A percentile compares a stretch with the other conserved stretches of the same genome.
Conservation (phyloP, 1,140 invertebrate species). For the Megalopta genalis region DNA sequence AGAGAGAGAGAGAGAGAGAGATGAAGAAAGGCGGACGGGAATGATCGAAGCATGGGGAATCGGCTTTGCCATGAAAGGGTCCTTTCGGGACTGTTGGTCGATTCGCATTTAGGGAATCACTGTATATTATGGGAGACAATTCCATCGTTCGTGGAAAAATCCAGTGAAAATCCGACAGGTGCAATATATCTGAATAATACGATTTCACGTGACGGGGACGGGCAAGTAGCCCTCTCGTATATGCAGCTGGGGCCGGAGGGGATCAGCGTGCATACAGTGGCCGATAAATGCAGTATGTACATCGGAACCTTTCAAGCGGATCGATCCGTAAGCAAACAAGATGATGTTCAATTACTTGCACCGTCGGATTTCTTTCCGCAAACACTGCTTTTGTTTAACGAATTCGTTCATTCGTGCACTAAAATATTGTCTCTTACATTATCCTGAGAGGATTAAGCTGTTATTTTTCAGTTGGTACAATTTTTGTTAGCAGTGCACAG, state of each 20-base stretch:
- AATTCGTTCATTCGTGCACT: too few relatives aligned
- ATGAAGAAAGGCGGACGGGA: too few relatives aligned
- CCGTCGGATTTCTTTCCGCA: too few relatives aligned
- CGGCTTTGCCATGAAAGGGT: constrained; percentile 34
- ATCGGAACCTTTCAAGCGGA: constrained; percentile 47
- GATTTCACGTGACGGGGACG: constrained; percentile 65
- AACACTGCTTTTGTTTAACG: too few relatives aligned
- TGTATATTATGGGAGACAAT: constrained; percentile 66
- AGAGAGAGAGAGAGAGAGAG: constrained; percentile 28
- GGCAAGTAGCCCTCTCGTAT: not conserved
- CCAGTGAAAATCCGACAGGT: constrained; percentile 55
- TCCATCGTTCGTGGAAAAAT: constrained; percentile 62
- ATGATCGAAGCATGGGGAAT: too few relatives aligned
- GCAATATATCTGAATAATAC: constrained; percentile 72
- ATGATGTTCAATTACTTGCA: too few relatives aligned
- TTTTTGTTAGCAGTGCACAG: too few relatives aligned
- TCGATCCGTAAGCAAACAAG: too few relatives aligned
- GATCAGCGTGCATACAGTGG: constrained; percentile 55
- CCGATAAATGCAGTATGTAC: constrained; percentile 73
- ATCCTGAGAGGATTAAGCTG: too few relatives aligned
- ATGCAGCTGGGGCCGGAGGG: constrained; percentile 50
- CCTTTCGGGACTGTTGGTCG: constrained; percentile 29
- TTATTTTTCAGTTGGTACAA: too few relatives aligned
- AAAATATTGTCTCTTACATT: too few relatives aligned
- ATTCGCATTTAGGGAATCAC: constrained; percentile 56